These are phyloP conservation scores for Papilio helenus DNA, from an alignment of 1,140 invertebrate species.

Conservation along the genomic window DNA sequence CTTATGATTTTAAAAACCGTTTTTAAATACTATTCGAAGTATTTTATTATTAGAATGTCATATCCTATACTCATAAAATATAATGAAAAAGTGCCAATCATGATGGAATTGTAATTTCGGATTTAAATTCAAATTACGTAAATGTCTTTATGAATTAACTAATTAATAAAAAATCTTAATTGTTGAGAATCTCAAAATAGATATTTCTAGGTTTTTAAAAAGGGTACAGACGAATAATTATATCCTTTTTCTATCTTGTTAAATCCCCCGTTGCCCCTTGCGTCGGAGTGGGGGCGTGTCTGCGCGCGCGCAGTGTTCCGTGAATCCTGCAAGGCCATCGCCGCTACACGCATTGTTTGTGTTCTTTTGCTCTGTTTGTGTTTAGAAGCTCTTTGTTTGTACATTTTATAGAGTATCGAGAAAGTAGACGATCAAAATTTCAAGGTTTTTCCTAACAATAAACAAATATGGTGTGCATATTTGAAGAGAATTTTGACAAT, in stretches of 20 bases:
- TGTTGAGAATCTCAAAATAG: neutral
- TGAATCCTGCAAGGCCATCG: conserved; percentile 57
- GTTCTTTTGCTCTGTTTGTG: conserved; percentile 42
- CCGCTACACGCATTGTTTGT: conserved; percentile 49
- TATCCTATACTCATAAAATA: neutral
- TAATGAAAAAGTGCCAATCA: neutral
- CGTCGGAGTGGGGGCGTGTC: conserved; percentile 53
- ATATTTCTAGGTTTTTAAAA: neutral
- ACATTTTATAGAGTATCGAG: neutral
- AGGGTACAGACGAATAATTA: conserved; percentile 10
- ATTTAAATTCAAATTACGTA: too few relatives aligned
- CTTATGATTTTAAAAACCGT: neutral
- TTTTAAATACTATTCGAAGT: neutral
- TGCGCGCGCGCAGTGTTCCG: conserved; percentile 53
- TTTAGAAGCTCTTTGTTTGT: conserved; percentile 7
- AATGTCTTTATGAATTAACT: neutral
- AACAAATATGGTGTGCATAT: neutral
- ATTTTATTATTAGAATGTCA: neutral
- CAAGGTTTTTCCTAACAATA: neutral
- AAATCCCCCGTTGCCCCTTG: conserved; percentile 19
- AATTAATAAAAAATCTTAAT: too few relatives aligned
- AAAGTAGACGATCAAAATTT: neutral
- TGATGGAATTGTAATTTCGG: neutral
- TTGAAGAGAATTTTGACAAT: too few relatives aligned
- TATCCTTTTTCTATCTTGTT: neutral